These are phyloP conservation scores for Bryconaethiops microstoma DNA, from an alignment of 2,797 vertebrate species.

Conservation along the genomic window DNA sequence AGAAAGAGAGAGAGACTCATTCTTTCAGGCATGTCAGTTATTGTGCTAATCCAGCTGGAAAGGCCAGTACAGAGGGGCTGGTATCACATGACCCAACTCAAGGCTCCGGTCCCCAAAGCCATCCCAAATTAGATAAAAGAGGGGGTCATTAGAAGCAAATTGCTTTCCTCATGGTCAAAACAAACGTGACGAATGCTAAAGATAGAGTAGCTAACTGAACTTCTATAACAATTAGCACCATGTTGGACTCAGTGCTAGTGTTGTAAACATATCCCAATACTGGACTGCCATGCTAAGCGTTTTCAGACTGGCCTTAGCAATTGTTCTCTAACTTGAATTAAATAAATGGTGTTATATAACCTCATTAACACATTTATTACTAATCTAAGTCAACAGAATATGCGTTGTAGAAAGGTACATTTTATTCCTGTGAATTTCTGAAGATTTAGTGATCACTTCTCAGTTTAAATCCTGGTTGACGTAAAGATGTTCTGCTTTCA, in stretches of 20 bases:
- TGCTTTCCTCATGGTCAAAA: conserved; percentile 51
- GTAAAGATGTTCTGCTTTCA: too few species aligned
- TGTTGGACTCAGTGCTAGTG: background rate
- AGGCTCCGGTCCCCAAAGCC: conserved; percentile 61
- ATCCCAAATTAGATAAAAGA: conserved; percentile 69
- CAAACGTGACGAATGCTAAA: conserved; percentile 13
- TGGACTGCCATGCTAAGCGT: background rate
- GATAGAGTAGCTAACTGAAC: conserved; percentile 51
- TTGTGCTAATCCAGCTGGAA: conserved; percentile 66
- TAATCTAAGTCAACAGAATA: too few species aligned
- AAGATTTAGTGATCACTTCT: too few species aligned
- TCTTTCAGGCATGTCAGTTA: conserved; percentile 60
- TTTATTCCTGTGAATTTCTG: too few species aligned
- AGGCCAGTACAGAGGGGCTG: conserved; percentile 50
- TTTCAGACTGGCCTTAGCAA: too few species aligned
- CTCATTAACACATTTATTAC: too few species aligned
- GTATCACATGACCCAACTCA: conserved; percentile 62
- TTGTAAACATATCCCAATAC: background rate
- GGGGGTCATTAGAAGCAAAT: conserved; percentile 63
- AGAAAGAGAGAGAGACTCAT: conserved; percentile 56
- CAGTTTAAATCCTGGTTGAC: too few species aligned
- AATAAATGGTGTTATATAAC: too few species aligned
- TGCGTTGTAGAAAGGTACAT: too few species aligned
- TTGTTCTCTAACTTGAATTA: too few species aligned
- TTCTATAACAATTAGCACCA: conserved; percentile 8